Conservation (phyloP, 2,797 vertebrate genomes). For the Gobionotothen gibberifrons region DNA sequence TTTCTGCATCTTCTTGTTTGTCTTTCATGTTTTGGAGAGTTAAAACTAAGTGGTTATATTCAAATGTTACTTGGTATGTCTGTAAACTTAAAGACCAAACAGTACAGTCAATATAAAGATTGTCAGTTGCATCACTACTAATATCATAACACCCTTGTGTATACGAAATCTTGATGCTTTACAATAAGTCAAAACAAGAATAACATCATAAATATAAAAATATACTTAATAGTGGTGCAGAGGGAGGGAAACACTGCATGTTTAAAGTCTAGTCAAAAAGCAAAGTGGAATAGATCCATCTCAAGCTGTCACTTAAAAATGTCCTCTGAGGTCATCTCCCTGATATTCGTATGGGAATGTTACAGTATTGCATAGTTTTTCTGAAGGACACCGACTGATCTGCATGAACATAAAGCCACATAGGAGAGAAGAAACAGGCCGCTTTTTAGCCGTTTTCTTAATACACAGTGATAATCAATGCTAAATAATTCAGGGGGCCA, state of each 20-base stretch:
- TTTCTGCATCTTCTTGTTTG: not conserved
- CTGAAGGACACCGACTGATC: not conserved
- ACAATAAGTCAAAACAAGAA: not conserved
- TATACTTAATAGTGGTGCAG: not conserved
- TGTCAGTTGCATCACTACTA: not conserved
- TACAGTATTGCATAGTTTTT: slow-evolving; percentile 10
- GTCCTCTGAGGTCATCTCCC: slow-evolving; percentile 10
- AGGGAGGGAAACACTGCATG: not conserved
- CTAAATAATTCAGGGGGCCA: not conserved
- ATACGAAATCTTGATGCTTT: not conserved
- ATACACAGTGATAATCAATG: not conserved
- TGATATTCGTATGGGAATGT: slow-evolving; percentile 29
- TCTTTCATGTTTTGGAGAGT: slow-evolving; percentile 4
- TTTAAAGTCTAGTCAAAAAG: slow-evolving; percentile 9
- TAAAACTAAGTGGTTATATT: not conserved
- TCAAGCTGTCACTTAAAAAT: slow-evolving; percentile 57
- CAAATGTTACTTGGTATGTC: not conserved
- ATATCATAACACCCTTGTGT: not conserved
- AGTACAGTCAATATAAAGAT: not conserved
- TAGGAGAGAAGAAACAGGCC: not conserved
- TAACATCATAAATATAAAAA: too few relatives aligned
- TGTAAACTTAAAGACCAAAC: not conserved
- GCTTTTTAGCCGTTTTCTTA: not conserved
- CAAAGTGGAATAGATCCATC: slow-evolving; percentile 31
- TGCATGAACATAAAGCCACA: not conserved